Conservation (phyloP, 30 jellyfish, hydroid and myxozoan species). For the Hydractinia echinata region DNA sequence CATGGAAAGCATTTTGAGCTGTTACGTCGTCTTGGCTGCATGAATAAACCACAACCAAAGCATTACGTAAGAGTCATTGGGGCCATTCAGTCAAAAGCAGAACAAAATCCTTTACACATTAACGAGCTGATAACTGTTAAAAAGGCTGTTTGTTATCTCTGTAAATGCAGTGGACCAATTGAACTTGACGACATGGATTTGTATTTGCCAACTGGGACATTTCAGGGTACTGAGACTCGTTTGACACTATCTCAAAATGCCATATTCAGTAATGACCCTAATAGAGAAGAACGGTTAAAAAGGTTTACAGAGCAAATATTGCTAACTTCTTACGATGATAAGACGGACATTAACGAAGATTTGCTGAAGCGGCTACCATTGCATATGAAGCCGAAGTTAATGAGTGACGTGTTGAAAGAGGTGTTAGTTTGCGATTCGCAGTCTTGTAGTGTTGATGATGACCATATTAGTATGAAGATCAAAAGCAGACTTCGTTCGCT, state of each 20-base stretch:
- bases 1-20: slow-evolving; percentile 32
- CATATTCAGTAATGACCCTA: slow-evolving; percentile 38
- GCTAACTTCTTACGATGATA: neutral
- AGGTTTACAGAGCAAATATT: slow-evolving; percentile 36
- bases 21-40: slow-evolving; percentile 37
- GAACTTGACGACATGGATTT: neutral
- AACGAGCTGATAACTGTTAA: slow-evolving; percentile 25
- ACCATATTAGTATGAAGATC: slow-evolving; percentile 41
- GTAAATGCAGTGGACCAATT: neutral
- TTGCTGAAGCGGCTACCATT: slow-evolving; percentile 36
- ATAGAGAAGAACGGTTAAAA: slow-evolving; percentile 37
- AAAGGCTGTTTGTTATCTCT: slow-evolving; percentile 15
- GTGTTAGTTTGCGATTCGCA: slow-evolving; percentile 16
- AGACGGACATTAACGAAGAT: slow-evolving; percentile 6
- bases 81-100: neutral
- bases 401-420: slow-evolving; percentile 38
- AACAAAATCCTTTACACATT: slow-evolving; percentile 2
- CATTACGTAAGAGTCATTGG: slow-evolving; percentile 28
- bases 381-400: slow-evolving; percentile 26
- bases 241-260: slow-evolving; percentile 29
- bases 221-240: neutral
- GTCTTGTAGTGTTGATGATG: slow-evolving; percentile 9
- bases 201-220: slow-evolving; percentile 47
- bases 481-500: slow-evolving; percentile 17
- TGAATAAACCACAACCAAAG: slow-evolving; percentile 23